Conservation (phyloP, 2,888 invertebrate genomes). For the Dendrolimus houi region DNA sequence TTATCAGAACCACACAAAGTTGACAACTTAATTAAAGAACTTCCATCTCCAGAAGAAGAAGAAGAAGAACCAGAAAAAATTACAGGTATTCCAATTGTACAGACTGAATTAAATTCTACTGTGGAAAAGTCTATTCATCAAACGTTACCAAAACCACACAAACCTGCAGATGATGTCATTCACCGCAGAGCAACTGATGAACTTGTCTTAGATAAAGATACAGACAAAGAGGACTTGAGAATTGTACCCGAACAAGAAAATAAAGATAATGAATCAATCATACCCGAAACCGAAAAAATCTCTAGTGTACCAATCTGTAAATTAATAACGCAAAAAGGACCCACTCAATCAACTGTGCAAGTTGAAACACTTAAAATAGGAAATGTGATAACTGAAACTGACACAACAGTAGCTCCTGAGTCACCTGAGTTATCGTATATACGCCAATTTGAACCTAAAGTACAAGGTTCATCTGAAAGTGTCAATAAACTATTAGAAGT, state of each 20-base stretch:
- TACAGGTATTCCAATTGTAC: no score
- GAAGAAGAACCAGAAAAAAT: no score
- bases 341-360: constrained; percentile 28
- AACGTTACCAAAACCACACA: background rate
- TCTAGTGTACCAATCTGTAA: constrained; percentile 11
- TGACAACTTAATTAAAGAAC: no score
- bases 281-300: background rate
- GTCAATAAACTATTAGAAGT: constrained; percentile 29
- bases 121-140: no score
- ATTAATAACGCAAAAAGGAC: constrained; percentile 23
- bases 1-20: no score
- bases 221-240: no score
- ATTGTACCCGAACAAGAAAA: no score
- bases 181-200: background rate
- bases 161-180: background rate
- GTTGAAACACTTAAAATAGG: constrained; percentile 35
- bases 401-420: constrained; percentile 22
- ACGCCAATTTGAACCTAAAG: constrained; percentile 35
- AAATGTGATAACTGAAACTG: constrained; percentile 34
- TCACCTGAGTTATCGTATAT: constrained; percentile 37
- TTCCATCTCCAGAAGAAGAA: no score
- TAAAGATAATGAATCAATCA: no score
- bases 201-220: no score
- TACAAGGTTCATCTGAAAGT: constrained; percentile 34
- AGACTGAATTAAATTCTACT: no score